Conservation (phyloP, 1,140 invertebrate genomes). For the Brachionus paranguensis region DNA sequence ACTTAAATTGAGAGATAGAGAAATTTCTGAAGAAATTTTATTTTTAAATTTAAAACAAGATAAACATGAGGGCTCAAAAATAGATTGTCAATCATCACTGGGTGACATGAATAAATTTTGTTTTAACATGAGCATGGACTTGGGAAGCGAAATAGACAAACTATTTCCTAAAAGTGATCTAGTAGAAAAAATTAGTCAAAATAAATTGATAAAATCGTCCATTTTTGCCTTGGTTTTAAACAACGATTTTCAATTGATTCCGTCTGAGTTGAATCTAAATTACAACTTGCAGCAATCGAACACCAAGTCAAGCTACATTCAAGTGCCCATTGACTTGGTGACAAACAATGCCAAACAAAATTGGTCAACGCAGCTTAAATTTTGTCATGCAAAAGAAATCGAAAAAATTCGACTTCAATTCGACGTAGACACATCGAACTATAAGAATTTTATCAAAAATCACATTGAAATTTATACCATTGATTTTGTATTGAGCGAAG, state of each 20-base stretch:
- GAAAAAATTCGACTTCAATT: constrained; percentile 17
- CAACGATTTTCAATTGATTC: not conserved
- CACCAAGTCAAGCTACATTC: not conserved
- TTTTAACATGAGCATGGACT: constrained; percentile 1
- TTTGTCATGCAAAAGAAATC: not conserved
- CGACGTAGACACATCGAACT: not conserved
- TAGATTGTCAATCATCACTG: not conserved
- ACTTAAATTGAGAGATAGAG: not conserved
- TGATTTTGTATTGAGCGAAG: not conserved
- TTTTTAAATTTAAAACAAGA: constrained; percentile 18
- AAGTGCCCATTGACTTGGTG: not conserved
- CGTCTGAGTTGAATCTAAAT: not conserved
- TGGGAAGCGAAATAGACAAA: not conserved
- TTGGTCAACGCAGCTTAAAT: not conserved
- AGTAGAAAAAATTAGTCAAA: not conserved
- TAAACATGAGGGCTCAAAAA: not conserved
- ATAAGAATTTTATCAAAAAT: not conserved
- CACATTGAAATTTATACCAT: constrained; percentile 12
- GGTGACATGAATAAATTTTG: not conserved
- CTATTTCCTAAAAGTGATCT: not conserved
- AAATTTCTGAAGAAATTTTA: not conserved
- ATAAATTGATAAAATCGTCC: not conserved
- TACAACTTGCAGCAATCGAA: not conserved
- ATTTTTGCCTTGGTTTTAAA: not conserved
- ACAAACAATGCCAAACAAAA: not conserved